phyloP scores from a whole-genome alignment of 1,140 invertebrate genomes.

The Glomeris maerens region DNA sequence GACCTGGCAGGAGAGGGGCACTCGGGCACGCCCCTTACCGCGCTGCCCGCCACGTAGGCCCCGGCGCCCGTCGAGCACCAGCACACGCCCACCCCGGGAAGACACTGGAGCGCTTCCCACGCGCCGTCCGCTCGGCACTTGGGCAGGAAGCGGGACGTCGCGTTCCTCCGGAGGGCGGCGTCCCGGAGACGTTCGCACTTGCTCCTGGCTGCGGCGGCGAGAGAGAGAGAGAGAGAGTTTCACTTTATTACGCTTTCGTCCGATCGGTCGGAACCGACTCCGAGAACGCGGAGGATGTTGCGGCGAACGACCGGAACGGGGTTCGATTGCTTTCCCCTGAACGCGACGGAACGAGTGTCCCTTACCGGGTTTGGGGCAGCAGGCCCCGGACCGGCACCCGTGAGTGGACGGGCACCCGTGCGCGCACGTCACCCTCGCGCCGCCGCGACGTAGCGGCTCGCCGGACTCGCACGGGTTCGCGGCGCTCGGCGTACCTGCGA shows the following conservation, averaged over 20 bases:
- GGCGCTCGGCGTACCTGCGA: slow-evolving; percentile 46
- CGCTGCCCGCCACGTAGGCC: slow-evolving; percentile 57
- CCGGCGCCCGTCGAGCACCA: slow-evolving; percentile 71
- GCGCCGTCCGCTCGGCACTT: slow-evolving; percentile 54
- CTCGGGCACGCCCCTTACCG: slow-evolving; percentile 42
- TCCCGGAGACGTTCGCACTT: no score
- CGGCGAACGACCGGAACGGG: no score
- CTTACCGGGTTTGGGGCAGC: slow-evolving; percentile 65
- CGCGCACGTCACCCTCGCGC: slow-evolving; percentile 36
- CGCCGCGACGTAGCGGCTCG: slow-evolving; percentile 36
- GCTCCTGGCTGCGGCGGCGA: no score
- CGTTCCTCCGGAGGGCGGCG: no score
- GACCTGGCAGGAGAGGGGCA: no score
- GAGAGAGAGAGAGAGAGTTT: no score
- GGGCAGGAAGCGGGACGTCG: no score
- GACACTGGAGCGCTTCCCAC: slow-evolving; percentile 66
- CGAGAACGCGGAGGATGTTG: no score
- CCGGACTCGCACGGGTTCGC: slow-evolving; percentile 55
- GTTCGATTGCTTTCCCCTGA: no score
- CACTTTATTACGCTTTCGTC: no score
- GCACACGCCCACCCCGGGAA: slow-evolving; percentile 61
- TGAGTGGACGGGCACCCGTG: slow-evolving; percentile 72
- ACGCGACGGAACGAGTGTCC: no score
- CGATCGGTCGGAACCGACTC: no score
- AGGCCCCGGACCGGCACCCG: slow-evolving; percentile 67